These are phyloP conservation scores for Crotalus tigris DNA, from an alignment of 2,113 vertebrate genomes.

Conservation along the genomic window DNA sequence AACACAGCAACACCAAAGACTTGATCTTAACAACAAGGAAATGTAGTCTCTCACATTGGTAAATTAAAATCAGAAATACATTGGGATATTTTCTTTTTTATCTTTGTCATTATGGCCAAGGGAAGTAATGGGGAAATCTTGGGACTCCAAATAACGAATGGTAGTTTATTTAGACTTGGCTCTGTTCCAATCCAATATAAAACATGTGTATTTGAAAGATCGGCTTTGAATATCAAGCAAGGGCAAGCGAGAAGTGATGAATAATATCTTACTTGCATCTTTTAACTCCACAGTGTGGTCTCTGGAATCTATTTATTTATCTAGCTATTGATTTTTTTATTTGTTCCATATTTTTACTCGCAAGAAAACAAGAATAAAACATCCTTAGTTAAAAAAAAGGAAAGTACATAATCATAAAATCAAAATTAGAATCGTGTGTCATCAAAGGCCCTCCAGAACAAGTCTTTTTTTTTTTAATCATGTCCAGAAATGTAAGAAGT, in stretches of 20 bases:
- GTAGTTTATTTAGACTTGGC: neutral
- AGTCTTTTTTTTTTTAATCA: neutral
- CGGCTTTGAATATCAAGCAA: neutral
- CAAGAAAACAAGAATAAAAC: neutral
- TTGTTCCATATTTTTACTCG: neutral
- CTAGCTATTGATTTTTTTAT: neutral
- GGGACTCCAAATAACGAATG: neutral
- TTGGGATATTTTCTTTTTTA: slow-evolving; percentile 38
- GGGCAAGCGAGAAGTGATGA: neutral
- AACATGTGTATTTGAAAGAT: neutral
- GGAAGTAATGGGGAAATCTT: slow-evolving; percentile 51
- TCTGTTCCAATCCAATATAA: neutral
- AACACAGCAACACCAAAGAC: slow-evolving; percentile 42
- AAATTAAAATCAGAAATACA: slow-evolving; percentile 66
- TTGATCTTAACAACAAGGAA: slow-evolving; percentile 53
- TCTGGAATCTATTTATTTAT: neutral
- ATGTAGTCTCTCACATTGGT: slow-evolving; percentile 59
- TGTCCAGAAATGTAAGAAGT: neutral
- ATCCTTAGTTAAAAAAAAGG: neutral
- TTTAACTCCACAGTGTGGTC: neutral
- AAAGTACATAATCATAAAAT: neutral
- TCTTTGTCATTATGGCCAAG: slow-evolving; percentile 56
- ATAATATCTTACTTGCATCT: neutral
- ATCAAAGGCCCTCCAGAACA: neutral
- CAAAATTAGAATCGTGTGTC: neutral